Conservation (phyloP, 2,888 invertebrate species). For the Diplolepis rosae region DNA sequence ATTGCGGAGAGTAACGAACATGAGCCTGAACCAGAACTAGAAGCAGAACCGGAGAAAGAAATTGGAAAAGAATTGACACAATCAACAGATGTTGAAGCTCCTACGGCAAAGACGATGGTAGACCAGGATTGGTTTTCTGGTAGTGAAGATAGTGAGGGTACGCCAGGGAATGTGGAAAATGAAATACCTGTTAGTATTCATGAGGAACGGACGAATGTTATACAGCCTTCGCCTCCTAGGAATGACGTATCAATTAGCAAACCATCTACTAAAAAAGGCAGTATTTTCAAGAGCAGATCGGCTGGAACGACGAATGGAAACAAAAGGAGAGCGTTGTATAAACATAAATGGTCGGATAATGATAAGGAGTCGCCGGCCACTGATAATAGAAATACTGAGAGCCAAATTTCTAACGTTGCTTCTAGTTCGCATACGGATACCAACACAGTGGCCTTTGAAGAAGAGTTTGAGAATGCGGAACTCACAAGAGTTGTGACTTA, state of each 20-base stretch:
- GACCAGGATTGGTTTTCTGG: slow-evolving; percentile 73
- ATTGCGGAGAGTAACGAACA: slow-evolving; percentile 38
- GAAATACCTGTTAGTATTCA: slow-evolving; percentile 73
- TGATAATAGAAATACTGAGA: slow-evolving; percentile 55
- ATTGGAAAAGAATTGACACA: slow-evolving; percentile 57
- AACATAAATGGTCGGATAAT: slow-evolving; percentile 92
- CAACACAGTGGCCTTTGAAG: slow-evolving; percentile 64
- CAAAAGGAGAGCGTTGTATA: slow-evolving; percentile 86
- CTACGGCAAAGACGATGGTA: slow-evolving; percentile 64
- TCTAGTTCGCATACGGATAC: slow-evolving; percentile 60
- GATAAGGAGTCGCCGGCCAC: slow-evolving; percentile 73
- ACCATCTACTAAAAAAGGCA: slow-evolving; percentile 82
- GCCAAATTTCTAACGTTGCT: slow-evolving; percentile 54
- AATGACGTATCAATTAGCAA: slow-evolving; percentile 49
- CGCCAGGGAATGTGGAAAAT: slow-evolving; percentile 74
- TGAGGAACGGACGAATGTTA: slow-evolving; percentile 47
- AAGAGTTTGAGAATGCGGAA: slow-evolving; percentile 72
- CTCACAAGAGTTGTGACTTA: slow-evolving; percentile 80
- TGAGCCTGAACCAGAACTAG: slow-evolving; percentile 34
- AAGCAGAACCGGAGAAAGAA: slow-evolving; percentile 52
- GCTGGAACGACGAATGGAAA: slow-evolving; percentile 79
- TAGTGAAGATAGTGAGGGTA: slow-evolving; percentile 72
- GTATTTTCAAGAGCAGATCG: slow-evolving; percentile 90
- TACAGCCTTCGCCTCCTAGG: slow-evolving; percentile 60
- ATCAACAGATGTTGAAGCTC: slow-evolving; percentile 42